Evolutionary conservation across 2,888 invertebrate species (phyloP).

Genomic region (Torymus texanus): DNA sequence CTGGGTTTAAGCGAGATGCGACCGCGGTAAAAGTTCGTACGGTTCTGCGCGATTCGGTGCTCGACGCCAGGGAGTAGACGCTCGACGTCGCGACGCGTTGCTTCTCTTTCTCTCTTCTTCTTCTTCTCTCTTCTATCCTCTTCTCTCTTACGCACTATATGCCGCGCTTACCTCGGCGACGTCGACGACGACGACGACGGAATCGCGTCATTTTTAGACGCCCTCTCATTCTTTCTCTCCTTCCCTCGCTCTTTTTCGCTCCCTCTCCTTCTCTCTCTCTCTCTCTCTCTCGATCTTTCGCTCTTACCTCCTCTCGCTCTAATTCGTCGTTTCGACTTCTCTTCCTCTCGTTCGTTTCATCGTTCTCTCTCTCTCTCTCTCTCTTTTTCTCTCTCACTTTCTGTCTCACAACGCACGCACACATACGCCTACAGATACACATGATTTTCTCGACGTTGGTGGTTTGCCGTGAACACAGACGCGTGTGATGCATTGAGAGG

Average conservation of each 20-base stretch:
- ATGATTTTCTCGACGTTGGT: neutral
- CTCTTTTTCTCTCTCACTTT: neutral
- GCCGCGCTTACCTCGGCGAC: conserved; percentile 28
- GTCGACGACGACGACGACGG: conserved; percentile 43
- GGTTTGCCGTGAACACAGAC: neutral
- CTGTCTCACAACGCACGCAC: neutral
- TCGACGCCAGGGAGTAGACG: conserved; percentile 50
- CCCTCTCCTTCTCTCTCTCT: conserved; percentile 37
- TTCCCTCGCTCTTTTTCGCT: conserved; percentile 58
- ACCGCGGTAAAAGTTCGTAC: conserved; percentile 73
- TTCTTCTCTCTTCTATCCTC: conserved; percentile 5
- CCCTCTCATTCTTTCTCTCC: conserved; percentile 53
- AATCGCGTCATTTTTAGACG: conserved; percentile 54
- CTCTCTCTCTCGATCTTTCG: conserved; percentile 16
- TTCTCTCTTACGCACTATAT: conserved; percentile 51
- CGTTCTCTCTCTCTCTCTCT: neutral
- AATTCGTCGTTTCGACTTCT: neutral
- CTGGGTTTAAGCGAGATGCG: conserved; percentile 61
- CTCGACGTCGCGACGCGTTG: conserved; percentile 59
- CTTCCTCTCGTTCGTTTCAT: neutral
- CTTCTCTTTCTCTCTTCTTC: conserved; percentile 49
- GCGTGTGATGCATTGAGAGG: conserved; percentile 11
- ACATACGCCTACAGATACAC: neutral
- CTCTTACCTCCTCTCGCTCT: conserved; percentile 10
- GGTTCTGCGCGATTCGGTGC: conserved; percentile 66